Conservation (phyloP, 2,113 vertebrate species). For the western clawed frog (Xenopus tropicalis) region UCB_Xtro_10.0 CM004444.2:34422001-34422500, state of each 20-base stretch:
- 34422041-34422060: constrained; percentile 66
- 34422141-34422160: too few species aligned
- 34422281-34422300: constrained; percentile 69
- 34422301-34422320: constrained; percentile 91
- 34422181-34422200: too few species aligned
- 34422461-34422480: constrained; percentile 73
- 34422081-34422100: too few species aligned
- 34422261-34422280: too few species aligned
- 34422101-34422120: too few species aligned
- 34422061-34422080: too few species aligned
- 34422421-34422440: constrained; percentile 87
- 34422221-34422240: too few species aligned
- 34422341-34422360: constrained; percentile 95
- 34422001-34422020: constrained; percentile 96
- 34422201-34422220: too few species aligned
- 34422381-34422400: constrained; percentile 95
- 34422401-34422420: constrained; percentile 98
- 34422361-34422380: constrained; percentile 90
- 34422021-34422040: constrained; percentile 97
- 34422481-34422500: not conserved
- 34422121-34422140: too few species aligned
- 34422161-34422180: too few species aligned
- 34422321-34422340: constrained; percentile 90
- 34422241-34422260: too few species aligned
- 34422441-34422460: constrained; percentile 93